phyloP scores from a whole-genome alignment of 2,797 vertebrate species.

The Synanceia verrucosa region DNA sequence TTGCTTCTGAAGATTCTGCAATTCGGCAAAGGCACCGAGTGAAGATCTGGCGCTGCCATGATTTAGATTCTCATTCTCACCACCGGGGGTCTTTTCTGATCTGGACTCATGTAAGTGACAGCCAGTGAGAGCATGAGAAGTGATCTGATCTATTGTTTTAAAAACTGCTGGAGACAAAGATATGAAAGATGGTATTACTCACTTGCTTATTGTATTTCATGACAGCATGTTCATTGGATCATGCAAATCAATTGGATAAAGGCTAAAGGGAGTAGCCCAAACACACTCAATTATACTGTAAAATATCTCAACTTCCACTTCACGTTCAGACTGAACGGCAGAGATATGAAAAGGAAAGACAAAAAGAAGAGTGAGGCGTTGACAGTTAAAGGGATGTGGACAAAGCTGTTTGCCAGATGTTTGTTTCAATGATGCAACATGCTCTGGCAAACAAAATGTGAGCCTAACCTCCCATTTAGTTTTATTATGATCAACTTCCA shows the following conservation, averaged over 20 bases:
- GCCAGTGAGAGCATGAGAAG: slow-evolving; percentile 31
- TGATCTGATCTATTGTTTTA: slow-evolving; percentile 9
- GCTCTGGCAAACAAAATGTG: slow-evolving; percentile 42
- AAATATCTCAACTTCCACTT: background rate
- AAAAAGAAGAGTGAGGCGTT: slow-evolving; percentile 7
- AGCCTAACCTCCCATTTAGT: slow-evolving; percentile 32
- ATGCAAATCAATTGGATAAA: background rate
- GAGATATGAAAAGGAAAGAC: slow-evolving; percentile 11
- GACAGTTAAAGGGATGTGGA: slow-evolving; percentile 13
- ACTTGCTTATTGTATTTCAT: slow-evolving; percentile 3
- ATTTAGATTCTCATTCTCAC: slow-evolving; percentile 30
- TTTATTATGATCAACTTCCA: slow-evolving; percentile 33
- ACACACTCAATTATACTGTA: background rate
- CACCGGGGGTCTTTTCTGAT: slow-evolving; percentile 44
- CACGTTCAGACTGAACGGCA: background rate
- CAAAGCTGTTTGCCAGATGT: slow-evolving; percentile 73
- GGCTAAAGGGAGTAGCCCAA: background rate
- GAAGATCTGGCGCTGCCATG: background rate
- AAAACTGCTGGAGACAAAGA: slow-evolving; percentile 32
- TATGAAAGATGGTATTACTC: background rate
- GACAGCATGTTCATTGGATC: slow-evolving; percentile 6
- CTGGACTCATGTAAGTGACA: slow-evolving; percentile 34
- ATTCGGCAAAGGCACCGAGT: background rate
- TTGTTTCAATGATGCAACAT: slow-evolving; percentile 49
- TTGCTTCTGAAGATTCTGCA: slow-evolving; percentile 1